A percentile compares a stretch with the other conserved stretches of the same genome.
phyloP scores from a whole-genome alignment of 2,888 invertebrate species.

The Morpho deidamia region DNA sequence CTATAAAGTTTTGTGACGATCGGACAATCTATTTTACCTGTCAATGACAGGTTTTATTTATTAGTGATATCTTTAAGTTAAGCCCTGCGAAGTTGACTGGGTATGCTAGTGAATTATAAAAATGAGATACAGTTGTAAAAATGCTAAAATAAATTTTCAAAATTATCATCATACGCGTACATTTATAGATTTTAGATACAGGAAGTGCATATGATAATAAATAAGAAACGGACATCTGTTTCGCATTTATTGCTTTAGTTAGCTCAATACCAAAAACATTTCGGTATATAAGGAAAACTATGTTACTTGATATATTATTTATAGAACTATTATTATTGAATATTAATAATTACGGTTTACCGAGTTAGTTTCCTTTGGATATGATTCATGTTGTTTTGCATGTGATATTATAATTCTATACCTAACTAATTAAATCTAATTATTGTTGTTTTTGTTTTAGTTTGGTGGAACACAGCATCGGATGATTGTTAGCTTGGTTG shows the following conservation, averaged over 20 bases:
- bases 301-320: conserved; percentile 10
- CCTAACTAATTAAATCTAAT: conserved; percentile 8
- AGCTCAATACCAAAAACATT: background rate
- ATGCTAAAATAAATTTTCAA: too few species aligned
- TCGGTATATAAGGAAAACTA: background rate
- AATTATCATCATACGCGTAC: too few species aligned
- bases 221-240: background rate
- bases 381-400: conserved; percentile 22
- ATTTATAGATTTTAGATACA: too few species aligned
- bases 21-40: too few species aligned
- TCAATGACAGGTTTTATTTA: too few species aligned
- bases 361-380: conserved; percentile 16
- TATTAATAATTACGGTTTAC: conserved; percentile 8
- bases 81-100: too few species aligned
- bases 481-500: background rate
- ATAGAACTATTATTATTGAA: conserved; percentile 1
- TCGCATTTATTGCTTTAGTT: background rate
- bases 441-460: conserved; percentile 8
- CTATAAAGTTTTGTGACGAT: too few species aligned
- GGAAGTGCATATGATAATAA: too few species aligned
- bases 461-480: conserved; percentile 2
- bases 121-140: too few species aligned
- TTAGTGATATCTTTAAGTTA: too few species aligned
- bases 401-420: conserved; percentile 15
- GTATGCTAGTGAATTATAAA: too few species aligned